A percentile compares a stretch with the other conserved stretches of the same genome.
These are phyloP conservation scores for Lithophane ornitopus DNA, from an alignment of 2,888 invertebrate species.

Conservation along the genomic window DNA sequence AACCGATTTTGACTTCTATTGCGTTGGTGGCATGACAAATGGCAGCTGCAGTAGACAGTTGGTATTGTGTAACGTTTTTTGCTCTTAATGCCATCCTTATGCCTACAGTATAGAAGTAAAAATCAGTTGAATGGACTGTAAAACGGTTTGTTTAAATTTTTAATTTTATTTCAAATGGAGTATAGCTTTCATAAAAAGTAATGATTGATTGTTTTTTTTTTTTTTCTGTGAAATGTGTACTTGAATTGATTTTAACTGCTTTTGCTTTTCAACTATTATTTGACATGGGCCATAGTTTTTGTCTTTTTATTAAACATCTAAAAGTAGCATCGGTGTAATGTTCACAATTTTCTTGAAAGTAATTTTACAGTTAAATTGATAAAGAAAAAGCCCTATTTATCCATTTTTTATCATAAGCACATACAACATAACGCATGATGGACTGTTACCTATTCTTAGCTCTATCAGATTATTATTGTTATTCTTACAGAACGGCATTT, in stretches of 20 bases:
- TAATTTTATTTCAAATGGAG: too few relatives aligned
- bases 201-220: neutral
- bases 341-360: too few relatives aligned
- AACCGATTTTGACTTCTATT: too few relatives aligned
- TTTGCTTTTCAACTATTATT: neutral
- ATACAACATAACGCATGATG: neutral
- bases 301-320: neutral
- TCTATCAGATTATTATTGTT: neutral
- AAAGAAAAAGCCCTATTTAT: neutral
- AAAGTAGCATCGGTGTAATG: neutral
- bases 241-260: neutral
- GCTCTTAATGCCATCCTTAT: too few relatives aligned
- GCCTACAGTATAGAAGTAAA: too few relatives aligned
- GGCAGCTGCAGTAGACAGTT: too few relatives aligned
- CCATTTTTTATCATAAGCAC: neutral
- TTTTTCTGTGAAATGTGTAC: neutral
- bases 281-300: neutral
- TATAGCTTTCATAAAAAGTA: constrained; percentile 3
- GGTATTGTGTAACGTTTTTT: too few relatives aligned
- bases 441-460: neutral
- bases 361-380: neutral
- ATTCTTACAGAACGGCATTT: constrained; percentile 3
- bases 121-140: too few relatives aligned
- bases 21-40: too few relatives aligned
- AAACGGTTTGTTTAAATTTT: too few relatives aligned